Evolutionary conservation across 2,888 invertebrate species (phyloP), one percentile per base, ranked within the genome.

Genomic region (Zaprionus bogoriensis): DNA sequence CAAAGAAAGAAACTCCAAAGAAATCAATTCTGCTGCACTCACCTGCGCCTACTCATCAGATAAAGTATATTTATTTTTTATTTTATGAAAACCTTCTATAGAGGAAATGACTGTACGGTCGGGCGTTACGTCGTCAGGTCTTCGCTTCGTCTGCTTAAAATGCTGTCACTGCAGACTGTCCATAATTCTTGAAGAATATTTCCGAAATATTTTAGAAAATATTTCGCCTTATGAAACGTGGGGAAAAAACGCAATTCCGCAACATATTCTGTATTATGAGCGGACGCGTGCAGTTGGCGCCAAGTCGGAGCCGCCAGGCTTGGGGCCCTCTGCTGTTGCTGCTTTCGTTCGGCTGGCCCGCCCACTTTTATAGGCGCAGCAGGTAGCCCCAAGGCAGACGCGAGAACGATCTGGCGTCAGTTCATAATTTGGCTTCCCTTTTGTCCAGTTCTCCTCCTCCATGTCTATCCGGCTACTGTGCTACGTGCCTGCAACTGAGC

Each of bases 381-480:
- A 22, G 51, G 27, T n/a, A 4, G 38, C 9, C 17, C 55, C 28
- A 32, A 47, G 52, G 28, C 10, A 27, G 27, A 27, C 10, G 10
- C 4, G 17, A 72, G 17, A 12, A 68, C 58, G 62, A 62, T 73
- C 62, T 73, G 61, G 76, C 63, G 57, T 61, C 73, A 62, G 63
- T 63, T 74, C 66, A 75, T 71, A 75, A 71, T 74, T 74, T 75
- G 44, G 63, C 42, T 75, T 47, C 52, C 45, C 54, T 53, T 67
- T 45, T 17, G 19, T 23, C 7, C 20, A 9, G 12, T 36, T 41
- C 17, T 55, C 23, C 47, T 50, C 52, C 71, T 71, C 70, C 75
- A 75, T 76, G 73, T 76, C 74, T 76, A 59, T 23, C 42, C 27
- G 54, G 76, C 74, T 75, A 75, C 75, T 60, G 75, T 77, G 77